Conservation (phyloP, 2,113 vertebrate species). For the Zapus hudsonius region DNA sequence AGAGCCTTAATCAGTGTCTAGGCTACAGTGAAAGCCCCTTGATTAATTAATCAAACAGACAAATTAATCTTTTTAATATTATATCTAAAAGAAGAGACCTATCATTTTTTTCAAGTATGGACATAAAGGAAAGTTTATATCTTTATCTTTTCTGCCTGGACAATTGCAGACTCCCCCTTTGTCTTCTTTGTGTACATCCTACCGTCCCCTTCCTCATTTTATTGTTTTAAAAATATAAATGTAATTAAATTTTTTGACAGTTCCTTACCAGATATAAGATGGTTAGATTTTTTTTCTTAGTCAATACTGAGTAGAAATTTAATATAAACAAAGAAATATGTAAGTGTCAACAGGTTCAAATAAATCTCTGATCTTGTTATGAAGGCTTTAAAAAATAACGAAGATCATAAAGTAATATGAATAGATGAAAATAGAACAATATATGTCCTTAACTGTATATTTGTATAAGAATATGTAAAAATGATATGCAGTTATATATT, state of each 20-base stretch:
- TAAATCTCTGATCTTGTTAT: slow-evolving; percentile 10
- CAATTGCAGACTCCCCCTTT: not conserved
- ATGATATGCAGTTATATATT: slow-evolving; percentile 10
- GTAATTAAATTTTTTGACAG: not conserved
- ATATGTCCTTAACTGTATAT: slow-evolving; percentile 3
- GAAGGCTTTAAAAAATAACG: slow-evolving; percentile 9
- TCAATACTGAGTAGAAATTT: slow-evolving; percentile 1
- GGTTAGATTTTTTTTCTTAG: not conserved
- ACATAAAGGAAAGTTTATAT: not conserved
- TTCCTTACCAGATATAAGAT: not conserved
- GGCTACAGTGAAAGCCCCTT: not conserved
- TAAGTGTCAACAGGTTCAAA: not conserved
- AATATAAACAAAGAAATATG: slow-evolving; percentile 31
- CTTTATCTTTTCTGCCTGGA: not conserved
- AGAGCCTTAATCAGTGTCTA: not conserved
- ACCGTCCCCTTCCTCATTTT: not conserved
- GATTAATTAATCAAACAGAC: not conserved
- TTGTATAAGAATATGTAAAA: slow-evolving; percentile 31
- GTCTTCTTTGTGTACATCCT: not conserved
- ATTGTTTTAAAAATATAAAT: slow-evolving; percentile 2
- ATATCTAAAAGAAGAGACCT: not conserved
- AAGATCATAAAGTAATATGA: not conserved
- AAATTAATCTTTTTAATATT: not conserved
- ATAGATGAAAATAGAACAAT: not conserved
- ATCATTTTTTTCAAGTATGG: not conserved